phyloP scores from a whole-genome alignment of 2,888 invertebrate species.

The Sarcophaga variegata region DNA sequence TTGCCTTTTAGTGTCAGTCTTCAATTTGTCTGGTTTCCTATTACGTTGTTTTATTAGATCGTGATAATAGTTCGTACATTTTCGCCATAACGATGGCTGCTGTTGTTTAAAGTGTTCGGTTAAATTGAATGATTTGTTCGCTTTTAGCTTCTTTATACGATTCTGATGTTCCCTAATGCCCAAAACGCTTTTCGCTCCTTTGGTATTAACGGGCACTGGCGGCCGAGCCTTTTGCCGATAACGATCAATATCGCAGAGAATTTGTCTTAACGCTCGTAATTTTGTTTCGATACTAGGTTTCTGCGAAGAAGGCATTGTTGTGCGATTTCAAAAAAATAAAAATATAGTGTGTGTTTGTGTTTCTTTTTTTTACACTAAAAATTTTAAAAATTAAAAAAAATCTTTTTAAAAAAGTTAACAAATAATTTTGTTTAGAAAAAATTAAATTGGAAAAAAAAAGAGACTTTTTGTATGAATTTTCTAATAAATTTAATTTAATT shows the following conservation, averaged over 20 bases:
- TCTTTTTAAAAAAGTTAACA: not conserved
- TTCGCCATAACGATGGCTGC: not conserved
- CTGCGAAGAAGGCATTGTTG: not conserved
- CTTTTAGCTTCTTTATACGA: not conserved
- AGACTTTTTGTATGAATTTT: no score
- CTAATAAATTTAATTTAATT: no score
- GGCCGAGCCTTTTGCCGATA: constrained; percentile 7
- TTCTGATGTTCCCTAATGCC: not conserved
- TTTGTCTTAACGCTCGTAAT: constrained; percentile 4
- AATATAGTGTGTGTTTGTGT: not conserved
- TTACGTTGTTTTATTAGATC: not conserved
- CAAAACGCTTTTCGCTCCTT: constrained; percentile 22
- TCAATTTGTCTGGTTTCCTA: not conserved
- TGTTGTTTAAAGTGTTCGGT: not conserved
- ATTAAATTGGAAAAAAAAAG: not conserved
- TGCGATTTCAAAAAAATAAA: not conserved
- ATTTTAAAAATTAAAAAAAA: constrained; percentile 5
- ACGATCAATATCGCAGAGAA: constrained; percentile 26
- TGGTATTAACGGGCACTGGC: not conserved
- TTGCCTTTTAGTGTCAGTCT: not conserved
- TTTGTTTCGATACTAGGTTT: not conserved
- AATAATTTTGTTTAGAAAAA: not conserved
- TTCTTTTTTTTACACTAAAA: constrained; percentile 10
- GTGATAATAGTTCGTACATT: not conserved
- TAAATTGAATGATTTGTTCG: not conserved